Evolutionary conservation across 2,888 invertebrate genomes (phyloP).

Genomic region (Theretra japonica): DNA sequence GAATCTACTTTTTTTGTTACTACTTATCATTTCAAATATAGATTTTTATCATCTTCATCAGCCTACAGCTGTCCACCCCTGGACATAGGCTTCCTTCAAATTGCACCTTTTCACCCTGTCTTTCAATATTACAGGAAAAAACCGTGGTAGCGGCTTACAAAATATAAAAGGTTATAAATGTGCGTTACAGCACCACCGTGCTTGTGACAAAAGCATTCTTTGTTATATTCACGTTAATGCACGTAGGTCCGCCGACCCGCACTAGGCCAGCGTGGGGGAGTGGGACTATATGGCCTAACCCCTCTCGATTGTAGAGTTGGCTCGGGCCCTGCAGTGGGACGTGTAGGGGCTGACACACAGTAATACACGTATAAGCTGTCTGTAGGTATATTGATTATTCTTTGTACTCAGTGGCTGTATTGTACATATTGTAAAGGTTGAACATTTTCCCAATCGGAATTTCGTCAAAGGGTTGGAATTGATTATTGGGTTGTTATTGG

Average conservation of each 20-base stretch:
- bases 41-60: no score
- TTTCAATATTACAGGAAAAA: neutral
- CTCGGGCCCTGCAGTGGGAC: no score
- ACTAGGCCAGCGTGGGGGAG: no score
- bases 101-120: neutral
- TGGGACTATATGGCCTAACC: no score
- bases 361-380: slow-evolving; percentile 10
- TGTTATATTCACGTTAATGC: slow-evolving; percentile 23
- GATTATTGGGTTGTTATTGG: neutral
- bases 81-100: neutral
- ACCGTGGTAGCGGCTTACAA: slow-evolving; percentile 2
- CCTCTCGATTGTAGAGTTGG: no score
- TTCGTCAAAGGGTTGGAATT: slow-evolving; percentile 11
- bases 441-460: slow-evolving; percentile 10
- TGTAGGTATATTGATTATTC: neutral
- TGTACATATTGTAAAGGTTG: neutral
- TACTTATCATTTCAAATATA: no score
- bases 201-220: slow-evolving; percentile 29
- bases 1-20: no score
- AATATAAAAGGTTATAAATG: slow-evolving; percentile 4
- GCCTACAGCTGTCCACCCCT: no score
- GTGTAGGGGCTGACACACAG: no score
- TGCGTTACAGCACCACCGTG: slow-evolving; percentile 26
- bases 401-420: neutral
- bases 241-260: no score